Conservation (phyloP, 2,888 invertebrate species). For the Lamproptera curius region DNA sequence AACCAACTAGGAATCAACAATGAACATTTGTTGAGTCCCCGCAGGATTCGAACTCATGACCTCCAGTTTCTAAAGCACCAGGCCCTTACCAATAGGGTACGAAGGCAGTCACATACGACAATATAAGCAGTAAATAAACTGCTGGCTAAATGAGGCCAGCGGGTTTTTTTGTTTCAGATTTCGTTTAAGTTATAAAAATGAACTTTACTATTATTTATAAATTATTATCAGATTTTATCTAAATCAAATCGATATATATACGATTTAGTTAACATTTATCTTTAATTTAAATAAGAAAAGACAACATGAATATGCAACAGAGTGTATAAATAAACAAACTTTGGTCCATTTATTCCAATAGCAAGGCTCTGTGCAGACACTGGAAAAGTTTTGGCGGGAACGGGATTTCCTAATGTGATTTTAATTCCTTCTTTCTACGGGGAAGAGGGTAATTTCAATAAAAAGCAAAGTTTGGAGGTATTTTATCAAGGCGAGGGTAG, state of each 20-base stretch:
- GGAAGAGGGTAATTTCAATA: slow-evolving; percentile 71
- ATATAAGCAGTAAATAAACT: background rate
- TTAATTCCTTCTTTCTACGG: slow-evolving; percentile 73
- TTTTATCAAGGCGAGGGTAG: slow-evolving; percentile 41
- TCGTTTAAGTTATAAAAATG: background rate
- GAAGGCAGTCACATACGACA: background rate
- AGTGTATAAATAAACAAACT: slow-evolving; percentile 75
- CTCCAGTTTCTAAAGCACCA: too few relatives aligned
- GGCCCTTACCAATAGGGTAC: too few relatives aligned
- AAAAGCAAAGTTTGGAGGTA: slow-evolving; percentile 59
- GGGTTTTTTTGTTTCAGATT: background rate
- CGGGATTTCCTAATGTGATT: slow-evolving; percentile 77
- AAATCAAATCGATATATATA: too few relatives aligned
- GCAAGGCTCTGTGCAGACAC: slow-evolving; percentile 64
- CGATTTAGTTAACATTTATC: too few relatives aligned
- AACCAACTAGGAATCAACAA: too few relatives aligned
- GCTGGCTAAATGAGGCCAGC: background rate
- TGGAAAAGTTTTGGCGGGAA: slow-evolving; percentile 71
- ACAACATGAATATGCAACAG: slow-evolving; percentile 72
- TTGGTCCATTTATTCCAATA: slow-evolving; percentile 76
- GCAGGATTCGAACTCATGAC: too few relatives aligned
- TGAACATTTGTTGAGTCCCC: too few relatives aligned
- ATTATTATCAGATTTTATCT: too few relatives aligned
- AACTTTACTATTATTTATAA: too few relatives aligned
- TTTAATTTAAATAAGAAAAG: slow-evolving; percentile 64